Evolutionary conservation across 2,888 invertebrate species (phyloP).

Genomic region (Alviniconcha strummeri): DNA sequence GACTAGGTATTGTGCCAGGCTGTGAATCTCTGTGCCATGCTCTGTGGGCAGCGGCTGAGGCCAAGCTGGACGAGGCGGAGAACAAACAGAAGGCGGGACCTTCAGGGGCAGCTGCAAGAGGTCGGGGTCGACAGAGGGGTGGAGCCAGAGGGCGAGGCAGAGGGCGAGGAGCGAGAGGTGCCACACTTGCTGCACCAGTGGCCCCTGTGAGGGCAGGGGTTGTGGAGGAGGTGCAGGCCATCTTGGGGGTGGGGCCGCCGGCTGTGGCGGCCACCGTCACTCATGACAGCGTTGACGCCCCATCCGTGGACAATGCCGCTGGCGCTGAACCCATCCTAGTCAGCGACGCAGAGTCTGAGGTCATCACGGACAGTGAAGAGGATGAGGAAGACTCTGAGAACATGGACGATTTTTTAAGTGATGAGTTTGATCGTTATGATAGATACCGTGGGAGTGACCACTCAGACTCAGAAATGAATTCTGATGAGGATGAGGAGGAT

Average conservation of each 20-base stretch:
- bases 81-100: conserved; percentile 43
- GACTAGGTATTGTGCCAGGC: too few species aligned
- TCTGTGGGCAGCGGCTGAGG: conserved; percentile 49
- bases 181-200: neutral
- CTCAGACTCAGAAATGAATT: conserved; percentile 30
- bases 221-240: neutral
- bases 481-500: conserved; percentile 34
- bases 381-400: neutral
- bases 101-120: conserved; percentile 11
- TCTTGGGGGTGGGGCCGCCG: neutral
- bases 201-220: conserved; percentile 1
- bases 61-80: conserved; percentile 48
- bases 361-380: conserved; percentile 32
- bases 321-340: conserved; percentile 28
- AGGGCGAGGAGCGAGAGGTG: neutral
- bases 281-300: neutral
- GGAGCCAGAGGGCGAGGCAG: neutral
- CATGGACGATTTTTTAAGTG: neutral
- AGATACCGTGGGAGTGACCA: conserved; percentile 6
- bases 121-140: neutral
- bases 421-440: conserved; percentile 23
- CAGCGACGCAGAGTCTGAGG: conserved; percentile 32
- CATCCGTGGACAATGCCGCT: neutral
- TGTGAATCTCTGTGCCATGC: neutral
- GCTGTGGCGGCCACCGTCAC: neutral